These are phyloP conservation scores for Saccostrea glomerata DNA, from an alignment of 1,140 invertebrate species.

Conservation along the genomic window DNA sequence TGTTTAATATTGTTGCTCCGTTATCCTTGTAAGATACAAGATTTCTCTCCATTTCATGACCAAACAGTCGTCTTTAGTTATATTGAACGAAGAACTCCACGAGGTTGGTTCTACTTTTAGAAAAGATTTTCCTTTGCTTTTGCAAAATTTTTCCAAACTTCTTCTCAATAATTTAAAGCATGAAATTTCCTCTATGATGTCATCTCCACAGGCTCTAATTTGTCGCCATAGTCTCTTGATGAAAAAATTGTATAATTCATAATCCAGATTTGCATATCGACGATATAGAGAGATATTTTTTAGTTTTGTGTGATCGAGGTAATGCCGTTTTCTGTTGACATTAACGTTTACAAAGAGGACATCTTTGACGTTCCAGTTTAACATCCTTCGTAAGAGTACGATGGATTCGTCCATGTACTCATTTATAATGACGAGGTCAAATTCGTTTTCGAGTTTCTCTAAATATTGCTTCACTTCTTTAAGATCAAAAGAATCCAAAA, in stretches of 20 bases:
- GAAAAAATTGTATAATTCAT: constrained; percentile 63
- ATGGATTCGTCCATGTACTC: constrained; percentile 81
- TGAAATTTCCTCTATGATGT: constrained; percentile 60
- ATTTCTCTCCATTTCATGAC: constrained; percentile 53
- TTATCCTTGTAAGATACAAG: constrained; percentile 50
- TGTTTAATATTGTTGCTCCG: constrained; percentile 47
- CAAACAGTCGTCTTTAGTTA: constrained; percentile 52
- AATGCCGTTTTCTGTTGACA: constrained; percentile 18
- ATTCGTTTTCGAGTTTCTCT: constrained; percentile 60
- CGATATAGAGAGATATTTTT: constrained; percentile 45
- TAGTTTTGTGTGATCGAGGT: not conserved
- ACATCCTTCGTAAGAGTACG: constrained; percentile 78
- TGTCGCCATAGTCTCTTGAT: constrained; percentile 52
- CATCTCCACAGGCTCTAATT: constrained; percentile 51
- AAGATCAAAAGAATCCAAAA: constrained; percentile 48
- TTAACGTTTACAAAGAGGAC: constrained; percentile 69
- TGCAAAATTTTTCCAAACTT: constrained; percentile 49
- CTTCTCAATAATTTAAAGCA: constrained; percentile 42
- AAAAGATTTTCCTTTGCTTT: not conserved
- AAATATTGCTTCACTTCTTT: constrained; percentile 51
- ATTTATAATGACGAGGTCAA: constrained; percentile 80
- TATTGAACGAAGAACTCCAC: constrained; percentile 53
- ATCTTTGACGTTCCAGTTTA: constrained; percentile 80
- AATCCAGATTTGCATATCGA: constrained; percentile 58
- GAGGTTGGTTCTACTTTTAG: not conserved